phyloP scores from a whole-genome alignment of 2,888 invertebrate species.

The Teinopalpus imperialis region DNA sequence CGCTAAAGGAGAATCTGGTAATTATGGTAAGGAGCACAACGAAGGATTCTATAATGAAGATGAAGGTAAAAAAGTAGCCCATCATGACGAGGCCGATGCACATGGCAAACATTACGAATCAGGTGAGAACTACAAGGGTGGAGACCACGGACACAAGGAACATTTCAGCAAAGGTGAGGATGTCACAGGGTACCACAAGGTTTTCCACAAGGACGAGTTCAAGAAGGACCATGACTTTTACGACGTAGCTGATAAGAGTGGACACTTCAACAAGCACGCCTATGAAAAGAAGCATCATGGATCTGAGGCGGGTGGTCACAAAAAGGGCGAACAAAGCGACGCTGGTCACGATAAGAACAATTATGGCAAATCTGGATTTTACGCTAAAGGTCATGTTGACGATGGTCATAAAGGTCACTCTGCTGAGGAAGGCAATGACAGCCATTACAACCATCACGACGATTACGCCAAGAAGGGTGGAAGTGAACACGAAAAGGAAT shows the following conservation, averaged over 20 bases:
- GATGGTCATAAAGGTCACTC: slow-evolving; percentile 79
- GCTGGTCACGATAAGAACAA: slow-evolving; percentile 75
- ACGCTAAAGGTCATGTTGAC: slow-evolving; percentile 80
- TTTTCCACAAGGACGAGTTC: slow-evolving; percentile 89
- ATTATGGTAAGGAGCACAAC: slow-evolving; percentile 76
- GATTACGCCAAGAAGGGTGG: slow-evolving; percentile 81
- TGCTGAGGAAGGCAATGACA: slow-evolving; percentile 79
- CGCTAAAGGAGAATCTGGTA: slow-evolving; percentile 80
- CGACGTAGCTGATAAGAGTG: slow-evolving; percentile 86
- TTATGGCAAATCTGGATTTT: slow-evolving; percentile 80
- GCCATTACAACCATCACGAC: slow-evolving; percentile 76
- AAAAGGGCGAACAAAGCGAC: slow-evolving; percentile 80
- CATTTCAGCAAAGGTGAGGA: slow-evolving; percentile 86
- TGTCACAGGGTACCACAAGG: slow-evolving; percentile 87
- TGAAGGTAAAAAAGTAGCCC: slow-evolving; percentile 78
- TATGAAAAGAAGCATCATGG: slow-evolving; percentile 78
- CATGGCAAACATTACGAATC: slow-evolving; percentile 80
- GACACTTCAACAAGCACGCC: slow-evolving; percentile 85
- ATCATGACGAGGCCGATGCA: slow-evolving; percentile 76
- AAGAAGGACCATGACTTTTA: slow-evolving; percentile 90
- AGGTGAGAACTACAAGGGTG: slow-evolving; percentile 78
- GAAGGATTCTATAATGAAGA: slow-evolving; percentile 78
- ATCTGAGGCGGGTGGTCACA: slow-evolving; percentile 77
- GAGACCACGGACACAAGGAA: slow-evolving; percentile 80
- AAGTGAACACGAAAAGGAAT: slow-evolving; percentile 67